Evolutionary conservation across 2,888 invertebrate genomes (phyloP), one percentile per base, ranked within the genome.

Genomic region (Erannis defoliaria): DNA sequence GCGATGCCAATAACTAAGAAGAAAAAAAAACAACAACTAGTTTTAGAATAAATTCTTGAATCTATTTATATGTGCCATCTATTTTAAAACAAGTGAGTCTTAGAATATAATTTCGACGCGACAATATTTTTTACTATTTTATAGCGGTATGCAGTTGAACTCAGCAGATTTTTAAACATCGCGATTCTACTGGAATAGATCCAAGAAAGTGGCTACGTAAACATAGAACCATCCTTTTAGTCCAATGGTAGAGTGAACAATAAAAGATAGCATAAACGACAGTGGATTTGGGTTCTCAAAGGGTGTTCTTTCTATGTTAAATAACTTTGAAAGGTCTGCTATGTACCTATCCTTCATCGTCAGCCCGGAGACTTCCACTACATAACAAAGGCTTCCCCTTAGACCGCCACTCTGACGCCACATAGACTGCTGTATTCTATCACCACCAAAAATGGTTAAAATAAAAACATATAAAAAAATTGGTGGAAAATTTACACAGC

Each of bases 171-270:
- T 82, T 84, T 73, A 74, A 74, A 68, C 76, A 76, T 78, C 74
- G 71, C 68, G 70, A 59, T 58, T 67, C 55, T 31, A 67, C 81
- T 89, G 90, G 89, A 89, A 78, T 66, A 70, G 76, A 70, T 86
- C 89, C 90, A 90, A 89, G 81, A 82, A 87, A 88, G 75, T 88
- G 82, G 64, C 62, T 70, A 72, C 78, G 77, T 77, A 82, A 86
- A 85, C 85, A 56, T 2, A 23, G 18, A 26, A 9, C 42, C n/a
- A 80, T 81, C 80, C 76, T 80, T 75, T 77, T 81, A 80, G 76
- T 75, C 72, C 72, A 76, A 79, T 75, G 72, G 80, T 80, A 76
- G 77, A 65, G 56, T 57, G 66, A 64, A 67, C 64, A 67, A 72
- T 69, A 73, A 71, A 70, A 61, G 62, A 60, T 59, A 58, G 57